phyloP scores from a whole-genome alignment of 2,888 invertebrate genomes.

The Maniola hyperantus region DNA sequence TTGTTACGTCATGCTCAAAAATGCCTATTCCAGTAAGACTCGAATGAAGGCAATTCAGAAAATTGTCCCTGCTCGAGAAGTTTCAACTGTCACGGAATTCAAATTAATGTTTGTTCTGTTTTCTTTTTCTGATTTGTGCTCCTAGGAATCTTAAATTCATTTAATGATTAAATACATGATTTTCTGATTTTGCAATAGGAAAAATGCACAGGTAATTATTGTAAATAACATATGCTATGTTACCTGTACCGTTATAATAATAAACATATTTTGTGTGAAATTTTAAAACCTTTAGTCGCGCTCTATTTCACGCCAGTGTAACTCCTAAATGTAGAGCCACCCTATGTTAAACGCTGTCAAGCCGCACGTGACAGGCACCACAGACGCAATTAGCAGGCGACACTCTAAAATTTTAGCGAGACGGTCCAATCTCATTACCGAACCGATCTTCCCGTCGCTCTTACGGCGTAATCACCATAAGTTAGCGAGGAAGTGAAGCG shows the following conservation, averaged over 20 bases:
- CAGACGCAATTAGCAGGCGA: conserved; percentile 78
- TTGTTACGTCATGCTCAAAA: conserved; percentile 78
- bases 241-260: background rate
- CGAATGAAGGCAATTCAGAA: conserved; percentile 77
- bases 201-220: background rate
- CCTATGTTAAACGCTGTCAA: conserved; percentile 33
- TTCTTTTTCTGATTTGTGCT: conserved; percentile 74
- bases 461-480: conserved; percentile 82
- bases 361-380: conserved; percentile 51
- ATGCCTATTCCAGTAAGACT: conserved; percentile 70
- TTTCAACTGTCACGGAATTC: conserved; percentile 78
- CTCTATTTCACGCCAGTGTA: background rate
- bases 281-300: background rate
- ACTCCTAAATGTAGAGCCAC: conserved; percentile 2
- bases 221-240: background rate
- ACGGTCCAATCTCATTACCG: conserved; percentile 80
- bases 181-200: conserved; percentile 15
- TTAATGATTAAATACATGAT: conserved; percentile 53
- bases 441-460: conserved; percentile 81
- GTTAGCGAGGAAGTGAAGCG: conserved; percentile 80
- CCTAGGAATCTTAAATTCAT: conserved; percentile 58
- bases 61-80: conserved; percentile 75
- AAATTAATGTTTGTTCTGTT: conserved; percentile 80
- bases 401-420: conserved; percentile 80
- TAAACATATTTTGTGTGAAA: background rate